Percentiles rank a stretch among this genome's conserved stretches.
phyloP scores from a whole-genome alignment of 2,888 invertebrate genomes.

The Nomada flava region DNA sequence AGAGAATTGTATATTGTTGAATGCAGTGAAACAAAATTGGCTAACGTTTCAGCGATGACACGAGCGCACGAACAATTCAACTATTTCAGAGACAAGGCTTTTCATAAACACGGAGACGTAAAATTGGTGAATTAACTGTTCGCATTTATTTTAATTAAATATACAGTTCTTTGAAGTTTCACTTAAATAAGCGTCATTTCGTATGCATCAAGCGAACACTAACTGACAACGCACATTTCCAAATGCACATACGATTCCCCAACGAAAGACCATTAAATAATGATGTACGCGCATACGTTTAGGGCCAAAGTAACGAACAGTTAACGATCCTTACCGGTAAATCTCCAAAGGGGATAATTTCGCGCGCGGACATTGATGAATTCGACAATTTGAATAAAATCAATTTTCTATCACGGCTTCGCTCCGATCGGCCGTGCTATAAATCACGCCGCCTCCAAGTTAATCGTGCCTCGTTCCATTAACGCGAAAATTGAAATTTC shows the following conservation, averaged over 20 bases:
- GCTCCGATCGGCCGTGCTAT: neutral
- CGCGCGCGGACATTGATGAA: constrained; percentile 1
- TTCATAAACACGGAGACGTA: too few species aligned
- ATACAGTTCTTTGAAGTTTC: too few species aligned
- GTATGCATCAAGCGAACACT: too few species aligned
- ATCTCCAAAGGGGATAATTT: neutral
- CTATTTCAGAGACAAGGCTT: too few species aligned
- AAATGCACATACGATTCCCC: neutral
- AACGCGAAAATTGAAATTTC: constrained; percentile 24
- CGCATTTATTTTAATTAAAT: too few species aligned
- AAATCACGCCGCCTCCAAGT: constrained; percentile 10
- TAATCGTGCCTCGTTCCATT: constrained; percentile 1
- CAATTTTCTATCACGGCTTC: neutral
- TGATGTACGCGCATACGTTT: neutral
- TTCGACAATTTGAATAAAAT: constrained; percentile 10
- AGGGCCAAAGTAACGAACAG: neutral
- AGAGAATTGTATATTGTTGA: too few species aligned
- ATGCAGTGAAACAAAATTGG: too few species aligned
- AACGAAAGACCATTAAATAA: neutral
- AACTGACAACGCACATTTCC: neutral
- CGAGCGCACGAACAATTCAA: too few species aligned
- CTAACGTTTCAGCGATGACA: too few species aligned
- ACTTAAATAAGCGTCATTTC: too few species aligned
- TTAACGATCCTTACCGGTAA: neutral
- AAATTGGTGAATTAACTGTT: too few species aligned